Evolutionary conservation across 53 echinoderm and acorn worm genomes (phyloP).

Genomic region (Mesocentrotus franciscanus): DNA sequence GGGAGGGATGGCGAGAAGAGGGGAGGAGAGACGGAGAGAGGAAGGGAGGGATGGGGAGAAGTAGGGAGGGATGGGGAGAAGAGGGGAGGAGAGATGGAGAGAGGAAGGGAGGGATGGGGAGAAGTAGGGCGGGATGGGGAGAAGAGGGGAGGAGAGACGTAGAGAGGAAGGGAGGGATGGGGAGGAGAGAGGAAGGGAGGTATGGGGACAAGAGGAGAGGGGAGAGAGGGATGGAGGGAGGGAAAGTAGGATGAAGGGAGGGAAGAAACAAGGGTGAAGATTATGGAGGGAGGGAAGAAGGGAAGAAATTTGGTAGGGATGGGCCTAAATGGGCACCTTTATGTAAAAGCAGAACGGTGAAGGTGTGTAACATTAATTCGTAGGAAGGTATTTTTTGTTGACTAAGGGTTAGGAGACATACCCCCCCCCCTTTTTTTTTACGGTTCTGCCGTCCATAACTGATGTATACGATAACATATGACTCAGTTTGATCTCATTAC

Average conservation of each 20-base stretch:
- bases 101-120: background rate
- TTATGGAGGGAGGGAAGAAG: too few relatives aligned
- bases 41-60: background rate
- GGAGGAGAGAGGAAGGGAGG: too few relatives aligned
- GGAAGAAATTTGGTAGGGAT: background rate
- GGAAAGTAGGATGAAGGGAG: background rate
- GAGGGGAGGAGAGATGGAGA: background rate
- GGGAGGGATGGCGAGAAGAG: background rate
- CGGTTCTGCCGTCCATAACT: background rate
- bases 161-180: too few relatives aligned
- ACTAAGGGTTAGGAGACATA: background rate
- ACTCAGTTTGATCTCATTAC: slow-evolving; percentile 13
- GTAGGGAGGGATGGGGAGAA: background rate
- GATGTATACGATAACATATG: background rate
- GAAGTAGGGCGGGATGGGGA: too few relatives aligned
- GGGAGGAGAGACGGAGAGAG: background rate
- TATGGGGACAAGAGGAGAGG: too few relatives aligned
- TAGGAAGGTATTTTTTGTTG: background rate
- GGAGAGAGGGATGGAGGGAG: background rate
- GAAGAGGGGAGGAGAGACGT: too few relatives aligned
- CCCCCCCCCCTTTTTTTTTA: background rate
- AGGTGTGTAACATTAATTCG: background rate
- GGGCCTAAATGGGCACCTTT: background rate
- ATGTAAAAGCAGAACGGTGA: background rate
- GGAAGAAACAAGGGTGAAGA: too few relatives aligned